Evolutionary conservation across 2,113 vertebrate genomes (phyloP), one percentile per base, ranked within the genome.

Genomic region (Elgaria multicarinata): DNA sequence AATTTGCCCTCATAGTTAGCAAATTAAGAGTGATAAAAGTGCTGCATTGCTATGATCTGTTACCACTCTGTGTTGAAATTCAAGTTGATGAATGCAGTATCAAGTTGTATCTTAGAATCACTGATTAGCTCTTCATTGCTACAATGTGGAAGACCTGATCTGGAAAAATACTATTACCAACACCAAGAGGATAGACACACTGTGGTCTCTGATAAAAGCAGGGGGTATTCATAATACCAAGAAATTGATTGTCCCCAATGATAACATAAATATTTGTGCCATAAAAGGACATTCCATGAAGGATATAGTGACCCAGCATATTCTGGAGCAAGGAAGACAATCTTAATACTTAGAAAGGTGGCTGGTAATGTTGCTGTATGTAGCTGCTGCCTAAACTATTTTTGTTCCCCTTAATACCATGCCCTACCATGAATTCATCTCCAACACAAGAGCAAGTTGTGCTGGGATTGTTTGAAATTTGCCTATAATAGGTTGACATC

Each of bases 21-120:
- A 85, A 46, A 12, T 9, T n/a, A 77, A 81, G 58, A 78, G n/a
- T 78, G 75, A n/a, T n/a, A 39, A 55, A 86, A 85, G 42, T 22
- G 44, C 20, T 46, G 10, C 28, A 18, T 8, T 26, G 87, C 72
- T n/a, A 0, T 55, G 80, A 76, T 28, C 66, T 72, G 18, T 86
- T 88, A 33, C 24, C 67, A 88, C 9, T 86, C 12, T 88, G 89
- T 89, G 33, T 83, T 86, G 81, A 92, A 89, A 78, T 88, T 77
- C 90, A 28, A 86, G 62, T 6, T 69, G 28, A 22, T 46, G 55
- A 62, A 64, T 42, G 42, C 14, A 66, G 4, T 83, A 67, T 67
- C 62, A 67, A 31, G 3, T 8, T 80, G 31, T n/a, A 80, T 14
- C 28, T 55, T 80, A n/a, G 28, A 69, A 39, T 58, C 3, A 1